Base-by-base conservation (phyloP, 2,888 invertebrate genomes). In the Papilio protenor region DNA sequence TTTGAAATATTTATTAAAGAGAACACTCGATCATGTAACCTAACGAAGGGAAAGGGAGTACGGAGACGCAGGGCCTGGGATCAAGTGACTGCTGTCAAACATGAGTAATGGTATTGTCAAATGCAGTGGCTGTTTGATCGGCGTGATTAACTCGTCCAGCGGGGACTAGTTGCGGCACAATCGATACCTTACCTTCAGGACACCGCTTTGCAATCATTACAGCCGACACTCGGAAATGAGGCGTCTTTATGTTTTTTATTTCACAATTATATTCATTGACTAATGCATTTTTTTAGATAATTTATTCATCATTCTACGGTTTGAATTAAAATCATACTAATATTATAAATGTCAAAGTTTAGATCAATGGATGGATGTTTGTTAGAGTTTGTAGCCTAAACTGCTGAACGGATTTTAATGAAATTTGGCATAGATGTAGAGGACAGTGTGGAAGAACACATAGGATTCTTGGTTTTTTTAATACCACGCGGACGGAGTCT, bases 31-130 rank as follows among this genome's bases (percentile, higher is more conserved):
- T 66, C 70, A 1, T 47, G 49, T 21, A 47, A 18, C 21, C 6
- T 70, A 45, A 10, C 45, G 6, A 16, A 16, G 4, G 27, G 33
- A 66, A 66, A 66, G 52, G 18, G 6, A 27, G 47, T 6, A 16
- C 33, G 4, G 21, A 69, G 52, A 45, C 21, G 52, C 61, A 27
- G 49, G 72, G 55, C 66, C 74, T 74, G 64, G 69, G 57, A 77
- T 77, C 77, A 74, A 77, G 57, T 74, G 69, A 74, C 69, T 77
- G 66, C 59, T 74, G 70, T 77, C 77, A 77, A 77, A 77, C 77
- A 70, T 70, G 69, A 74, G 57, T 77, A 77, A 77, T 74, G 69
- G 49, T 70, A 59, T 74, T 77, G 77, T 77, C 77, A 77, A 77
- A 70, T 74, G 73, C 77, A 77, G 73, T 69, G 59, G 74, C 59